Base-by-base conservation (phyloP, 2,113 vertebrate genomes). In the Chaenogobius annularis region DNA sequence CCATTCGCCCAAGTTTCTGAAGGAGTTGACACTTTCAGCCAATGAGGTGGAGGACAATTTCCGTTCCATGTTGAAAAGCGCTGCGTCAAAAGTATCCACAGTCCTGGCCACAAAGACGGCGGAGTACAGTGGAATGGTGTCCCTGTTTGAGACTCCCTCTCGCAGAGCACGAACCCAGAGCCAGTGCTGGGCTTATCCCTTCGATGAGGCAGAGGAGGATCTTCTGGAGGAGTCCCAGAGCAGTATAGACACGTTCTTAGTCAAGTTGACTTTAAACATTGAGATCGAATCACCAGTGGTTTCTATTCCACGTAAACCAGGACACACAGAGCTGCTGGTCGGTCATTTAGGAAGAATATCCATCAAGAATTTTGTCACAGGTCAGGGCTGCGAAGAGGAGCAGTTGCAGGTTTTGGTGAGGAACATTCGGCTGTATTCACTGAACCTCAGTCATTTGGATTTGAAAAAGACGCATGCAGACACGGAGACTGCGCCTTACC, bases 11-110 rank as follows among this genome's bases (percentile, higher is more conserved):
- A 98, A 96, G 68, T 99, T 99, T 78, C 77, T 99, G 75, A 97
- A 96, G 74, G 97, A 99, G 44, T 81, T 99, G 6, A 92, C 95
- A 10, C 85, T 99, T 65, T 98, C 98, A 15, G 96, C 98, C 87
- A 97, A 97, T 37, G 98, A 99, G 74, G 89, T 98, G 17, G 98
- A 99, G 61, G 98, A 98, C 79, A 98, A 96, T 79, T 98, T 99
- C 79, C 92, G 94, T 62, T 94, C 93, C 66, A 98, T 98, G 95
- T 87, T 99, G 80, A 98, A 96, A 89, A 96, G 89, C 0, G 98
- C 97, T 7, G 98, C 97, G 26, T 95, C 94, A 8, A 98, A 95
- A 90, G 96, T 99, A 37, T 97, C 97, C n/a, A 95, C 95, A 0
- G 97, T 98, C 10, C 82, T 99, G 46, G 98, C 89, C 50, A 97